phyloP scores from a whole-genome alignment of 1,140 invertebrate genomes.

The Drosophila tristis region DNA sequence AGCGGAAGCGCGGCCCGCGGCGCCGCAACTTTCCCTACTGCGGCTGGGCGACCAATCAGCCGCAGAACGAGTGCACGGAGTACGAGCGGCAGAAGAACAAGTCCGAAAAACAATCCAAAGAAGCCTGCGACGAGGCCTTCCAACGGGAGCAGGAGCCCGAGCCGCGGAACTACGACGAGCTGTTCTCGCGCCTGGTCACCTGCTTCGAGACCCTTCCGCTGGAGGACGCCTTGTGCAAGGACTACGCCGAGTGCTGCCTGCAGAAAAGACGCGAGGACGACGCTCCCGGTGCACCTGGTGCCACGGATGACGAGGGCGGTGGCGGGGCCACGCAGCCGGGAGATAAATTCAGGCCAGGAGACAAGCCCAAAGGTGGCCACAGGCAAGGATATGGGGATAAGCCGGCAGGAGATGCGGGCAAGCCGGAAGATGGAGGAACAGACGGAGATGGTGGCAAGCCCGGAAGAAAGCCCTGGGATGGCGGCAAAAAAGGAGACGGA shows the following conservation, averaged over 20 bases:
- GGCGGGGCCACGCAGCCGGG: background rate
- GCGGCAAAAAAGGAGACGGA: background rate
- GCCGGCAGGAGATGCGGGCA: background rate
- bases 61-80: constrained; percentile 36
- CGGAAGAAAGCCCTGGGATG: background rate
- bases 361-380: background rate
- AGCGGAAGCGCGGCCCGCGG: constrained; percentile 3
- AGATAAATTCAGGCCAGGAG: no score
- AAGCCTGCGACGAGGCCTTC: constrained; percentile 31
- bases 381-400: no score
- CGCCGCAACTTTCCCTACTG: constrained; percentile 27
- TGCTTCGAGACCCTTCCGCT: constrained; percentile 37
- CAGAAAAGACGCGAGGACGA: background rate
- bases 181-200: constrained; percentile 33
- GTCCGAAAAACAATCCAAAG: background rate
- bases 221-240: constrained; percentile 1
- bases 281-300: background rate
- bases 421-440: background rate
- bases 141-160: background rate
- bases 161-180: constrained; percentile 52
- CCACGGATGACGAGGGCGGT: background rate
- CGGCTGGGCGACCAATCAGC: constrained; percentile 1
- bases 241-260: constrained; percentile 40
- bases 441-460: background rate
- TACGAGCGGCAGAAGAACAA: constrained; percentile 60